phyloP scores from a whole-genome alignment of 2,888 invertebrate species.

The Leucoma salicis region DNA sequence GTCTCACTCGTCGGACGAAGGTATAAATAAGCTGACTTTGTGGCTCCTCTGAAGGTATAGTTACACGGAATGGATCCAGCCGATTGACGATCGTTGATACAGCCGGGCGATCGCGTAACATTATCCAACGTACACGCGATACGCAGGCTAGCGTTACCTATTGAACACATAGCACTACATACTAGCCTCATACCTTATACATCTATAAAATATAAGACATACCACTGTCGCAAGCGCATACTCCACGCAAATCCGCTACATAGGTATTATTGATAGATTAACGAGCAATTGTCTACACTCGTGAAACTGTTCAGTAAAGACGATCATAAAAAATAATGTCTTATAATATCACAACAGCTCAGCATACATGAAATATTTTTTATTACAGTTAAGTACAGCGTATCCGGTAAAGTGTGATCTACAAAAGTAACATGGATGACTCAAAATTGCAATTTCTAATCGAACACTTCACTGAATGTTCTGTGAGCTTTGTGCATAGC shows the following conservation, averaged over 20 bases:
- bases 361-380: slow-evolving; percentile 17
- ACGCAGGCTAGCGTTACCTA: slow-evolving; percentile 77
- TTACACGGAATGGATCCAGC: slow-evolving; percentile 78
- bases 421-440: slow-evolving; percentile 24
- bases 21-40: slow-evolving; percentile 25
- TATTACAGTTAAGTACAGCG: slow-evolving; percentile 14
- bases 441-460: slow-evolving; percentile 25
- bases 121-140: slow-evolving; percentile 74
- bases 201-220: slow-evolving; percentile 2
- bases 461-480: slow-evolving; percentile 18
- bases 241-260: slow-evolving; percentile 14
- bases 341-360: slow-evolving; percentile 17
- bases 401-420: slow-evolving; percentile 13
- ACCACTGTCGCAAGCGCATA: slow-evolving; percentile 27
- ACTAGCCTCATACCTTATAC: slow-evolving; percentile 10
- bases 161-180: slow-evolving; percentile 32
- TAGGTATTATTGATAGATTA: slow-evolving; percentile 34
- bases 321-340: slow-evolving; percentile 24
- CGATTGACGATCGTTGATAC: slow-evolving; percentile 81
- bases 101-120: slow-evolving; percentile 75
- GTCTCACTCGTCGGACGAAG: too few species aligned
- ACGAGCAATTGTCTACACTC: slow-evolving; percentile 17
- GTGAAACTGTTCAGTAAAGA: slow-evolving; percentile 19
- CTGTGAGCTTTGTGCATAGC: slow-evolving; percentile 52
- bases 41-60: slow-evolving; percentile 67